phyloP scores from a whole-genome alignment of 2,888 invertebrate genomes.

The Lochmaea capreae region DNA sequence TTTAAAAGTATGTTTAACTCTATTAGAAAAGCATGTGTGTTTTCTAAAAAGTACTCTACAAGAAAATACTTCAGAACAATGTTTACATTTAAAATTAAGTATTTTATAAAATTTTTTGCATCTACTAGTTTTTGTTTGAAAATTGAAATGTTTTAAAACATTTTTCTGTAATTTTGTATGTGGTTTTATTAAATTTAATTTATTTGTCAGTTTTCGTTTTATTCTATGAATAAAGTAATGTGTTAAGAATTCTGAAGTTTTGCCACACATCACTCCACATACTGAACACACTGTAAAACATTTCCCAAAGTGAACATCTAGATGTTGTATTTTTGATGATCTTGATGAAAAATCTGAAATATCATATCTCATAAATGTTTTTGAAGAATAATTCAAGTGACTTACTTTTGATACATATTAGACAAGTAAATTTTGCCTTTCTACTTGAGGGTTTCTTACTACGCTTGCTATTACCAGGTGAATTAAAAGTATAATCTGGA shows the following conservation, averaged over 20 bases:
- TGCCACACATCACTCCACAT: background rate
- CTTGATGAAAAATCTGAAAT: background rate
- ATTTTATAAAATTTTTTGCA: constrained; percentile 6
- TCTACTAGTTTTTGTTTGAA: background rate
- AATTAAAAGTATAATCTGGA: background rate
- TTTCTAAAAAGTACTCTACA: background rate
- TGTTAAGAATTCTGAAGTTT: constrained; percentile 9
- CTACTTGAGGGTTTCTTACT: background rate
- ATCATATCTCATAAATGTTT: background rate
- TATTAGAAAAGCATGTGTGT: constrained; percentile 7
- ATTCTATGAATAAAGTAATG: constrained; percentile 10
- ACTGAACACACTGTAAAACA: background rate
- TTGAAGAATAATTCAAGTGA: too few species aligned
- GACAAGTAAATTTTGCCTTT: background rate
- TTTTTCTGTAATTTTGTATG: background rate
- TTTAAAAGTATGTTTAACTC: background rate
- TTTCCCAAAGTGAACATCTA: constrained; percentile 11
- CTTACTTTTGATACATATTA: constrained; percentile 1
- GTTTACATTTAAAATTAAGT: background rate
- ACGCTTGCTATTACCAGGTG: background rate
- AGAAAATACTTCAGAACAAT: background rate
- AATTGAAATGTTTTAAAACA: background rate
- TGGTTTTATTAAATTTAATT: background rate
- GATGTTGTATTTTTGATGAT: background rate
- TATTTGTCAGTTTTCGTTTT: background rate